Base-by-base conservation (phyloP, 2,888 invertebrate species). In the Eudemis profundana region DNA sequence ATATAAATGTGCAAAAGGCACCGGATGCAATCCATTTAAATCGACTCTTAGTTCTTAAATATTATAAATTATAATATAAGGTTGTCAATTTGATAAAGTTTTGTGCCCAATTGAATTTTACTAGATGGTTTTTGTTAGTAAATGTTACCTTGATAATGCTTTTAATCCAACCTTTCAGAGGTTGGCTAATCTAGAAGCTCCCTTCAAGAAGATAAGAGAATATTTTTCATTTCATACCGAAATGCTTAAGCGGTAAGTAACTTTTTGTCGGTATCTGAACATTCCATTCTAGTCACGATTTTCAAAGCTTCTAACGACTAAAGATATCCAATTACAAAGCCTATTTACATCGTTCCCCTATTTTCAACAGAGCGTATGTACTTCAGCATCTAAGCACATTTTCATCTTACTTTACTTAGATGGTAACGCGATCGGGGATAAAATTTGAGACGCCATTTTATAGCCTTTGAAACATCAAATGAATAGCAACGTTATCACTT, bases 391-490 rank as follows among this genome's bases (percentile, higher is more conserved):
- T 33, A 33, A 42, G 42, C 14, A 17, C 17, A 19, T 4, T 42
- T 42, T 19, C 15, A 0, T 19, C 4, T 44, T 38, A n/a, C 15
- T 27, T 27, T 14, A 4, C 14, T 2, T 3, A 38, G 17, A 23
- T 10, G 51, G 36, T 14, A n/a, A 4, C 1, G 8, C n/a, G 21
- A 53, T 15, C 49, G 3, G 38, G 5, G 4, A 53, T 53, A 38
- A 21, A 53, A 23, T 38, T 36, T 14, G 19, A 21, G 51, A 38
- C 19, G 38, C 21, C 21, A 2, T 38, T 53, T 53, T 51, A 51
- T 36, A 53, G 21, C 38, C 14, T 7, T 51, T 21, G 29, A 27
- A 27, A 15, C 15, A 15, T 49, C 10, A 53, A 38, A 38, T 38
- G 10, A 33, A 33, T 33, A 33, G 21, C 8, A 38, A 38, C 19